Evolutionary conservation across 2,888 invertebrate genomes (phyloP).

Genomic region (Meganola albula): DNA sequence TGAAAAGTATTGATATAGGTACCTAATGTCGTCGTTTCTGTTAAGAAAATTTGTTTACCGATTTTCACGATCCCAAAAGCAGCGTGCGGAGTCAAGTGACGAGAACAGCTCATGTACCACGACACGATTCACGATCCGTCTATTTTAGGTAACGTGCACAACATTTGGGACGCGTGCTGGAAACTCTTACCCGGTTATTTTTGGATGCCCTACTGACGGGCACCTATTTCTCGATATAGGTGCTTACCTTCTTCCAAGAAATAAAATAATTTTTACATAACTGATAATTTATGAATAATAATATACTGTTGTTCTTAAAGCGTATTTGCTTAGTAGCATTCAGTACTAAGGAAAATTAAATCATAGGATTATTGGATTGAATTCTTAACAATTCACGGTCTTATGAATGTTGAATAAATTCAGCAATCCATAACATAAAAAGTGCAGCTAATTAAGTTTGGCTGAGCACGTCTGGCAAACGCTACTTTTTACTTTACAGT

Average conservation of each 20-base stretch:
- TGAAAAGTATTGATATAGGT: no score
- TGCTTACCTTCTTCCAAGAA: no score
- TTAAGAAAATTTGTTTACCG: no score
- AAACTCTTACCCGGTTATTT: slow-evolving; percentile 63
- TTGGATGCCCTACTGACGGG: slow-evolving; percentile 62
- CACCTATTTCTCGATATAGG: slow-evolving; percentile 16
- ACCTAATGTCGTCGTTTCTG: no score
- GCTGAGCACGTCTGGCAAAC: slow-evolving; percentile 32
- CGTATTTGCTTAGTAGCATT: no score
- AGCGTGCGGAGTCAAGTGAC: slow-evolving; percentile 55
- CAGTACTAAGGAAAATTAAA: no score
- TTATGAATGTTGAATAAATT: slow-evolving; percentile 47
- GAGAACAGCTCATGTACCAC: slow-evolving; percentile 37
- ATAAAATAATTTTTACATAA: no score
- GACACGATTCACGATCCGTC: slow-evolving; percentile 38
- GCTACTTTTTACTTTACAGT: slow-evolving; percentile 30
- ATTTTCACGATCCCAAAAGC: slow-evolving; percentile 15
- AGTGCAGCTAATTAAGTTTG: slow-evolving; percentile 50
- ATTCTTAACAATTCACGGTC: slow-evolving; percentile 41
- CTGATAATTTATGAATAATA: no score
- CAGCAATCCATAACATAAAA: slow-evolving; percentile 44
- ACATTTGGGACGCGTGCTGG: slow-evolving; percentile 70
- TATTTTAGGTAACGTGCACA: slow-evolving; percentile 66
- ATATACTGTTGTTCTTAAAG: no score
- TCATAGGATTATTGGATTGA: background rate